Percentiles rank a stretch among this genome's conserved stretches.
phyloP scores from a whole-genome alignment of 2,888 invertebrate genomes.

The Brenthis hecate region DNA sequence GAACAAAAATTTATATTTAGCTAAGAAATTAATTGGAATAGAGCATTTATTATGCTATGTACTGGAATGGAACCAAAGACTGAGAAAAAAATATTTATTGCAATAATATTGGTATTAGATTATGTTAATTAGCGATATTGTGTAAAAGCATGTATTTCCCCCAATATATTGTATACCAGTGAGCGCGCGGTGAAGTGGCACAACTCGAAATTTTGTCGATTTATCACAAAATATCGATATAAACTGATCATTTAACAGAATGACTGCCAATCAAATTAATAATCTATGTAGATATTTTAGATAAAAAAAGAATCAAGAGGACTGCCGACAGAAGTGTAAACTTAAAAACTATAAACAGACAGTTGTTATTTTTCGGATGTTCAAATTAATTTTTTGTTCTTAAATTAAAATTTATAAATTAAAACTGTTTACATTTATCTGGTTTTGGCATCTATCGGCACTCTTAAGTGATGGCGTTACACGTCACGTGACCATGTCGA shows the following conservation, averaged over 20 bases:
- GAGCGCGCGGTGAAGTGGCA: slow-evolving; percentile 7
- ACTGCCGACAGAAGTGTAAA: too few species aligned
- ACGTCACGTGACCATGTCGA: too few species aligned
- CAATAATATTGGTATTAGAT: slow-evolving; percentile 70
- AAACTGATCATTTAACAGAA: neutral
- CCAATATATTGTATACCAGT: neutral
- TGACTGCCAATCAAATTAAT: neutral
- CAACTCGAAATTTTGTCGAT: neutral
- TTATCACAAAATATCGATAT: neutral
- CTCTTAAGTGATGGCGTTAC: too few species aligned
- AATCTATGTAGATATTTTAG: too few species aligned
- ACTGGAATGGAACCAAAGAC: slow-evolving; percentile 77
- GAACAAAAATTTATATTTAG: slow-evolving; percentile 53
- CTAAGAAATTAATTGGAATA: slow-evolving; percentile 51
- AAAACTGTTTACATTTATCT: too few species aligned
- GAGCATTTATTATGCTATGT: slow-evolving; percentile 64
- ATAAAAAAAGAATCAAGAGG: too few species aligned
- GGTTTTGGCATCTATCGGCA: too few species aligned
- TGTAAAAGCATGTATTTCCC: slow-evolving; percentile 29
- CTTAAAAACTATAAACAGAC: too few species aligned
- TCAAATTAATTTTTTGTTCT: too few species aligned
- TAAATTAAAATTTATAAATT: too few species aligned
- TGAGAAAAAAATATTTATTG: slow-evolving; percentile 69
- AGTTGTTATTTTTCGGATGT: too few species aligned
- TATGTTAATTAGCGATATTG: slow-evolving; percentile 52